phyloP scores from a whole-genome alignment of 2,888 invertebrate genomes.

The Willowsia nigromaculata region DNA sequence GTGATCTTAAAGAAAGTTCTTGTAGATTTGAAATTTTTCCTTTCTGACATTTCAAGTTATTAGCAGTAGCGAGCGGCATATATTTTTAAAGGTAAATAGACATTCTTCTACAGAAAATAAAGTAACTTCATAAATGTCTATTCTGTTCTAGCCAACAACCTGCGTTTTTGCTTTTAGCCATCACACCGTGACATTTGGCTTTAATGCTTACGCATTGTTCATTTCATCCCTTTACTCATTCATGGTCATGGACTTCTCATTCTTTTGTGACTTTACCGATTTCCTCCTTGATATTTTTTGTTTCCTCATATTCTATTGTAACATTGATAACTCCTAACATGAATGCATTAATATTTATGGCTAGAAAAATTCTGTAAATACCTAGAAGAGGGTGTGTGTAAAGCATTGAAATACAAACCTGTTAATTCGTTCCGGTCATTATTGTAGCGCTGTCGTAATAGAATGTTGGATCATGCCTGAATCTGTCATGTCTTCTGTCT shows the following conservation, averaged over 20 bases:
- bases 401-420: neutral
- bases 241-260: slow-evolving; percentile 52
- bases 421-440: slow-evolving; percentile 68
- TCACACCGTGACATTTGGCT: slow-evolving; percentile 40
- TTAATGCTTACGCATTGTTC: slow-evolving; percentile 1
- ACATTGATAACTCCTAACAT: neutral
- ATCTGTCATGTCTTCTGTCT: slow-evolving; percentile 52
- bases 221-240: neutral
- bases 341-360: neutral
- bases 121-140: too few species aligned
- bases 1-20: too few species aligned
- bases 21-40: too few species aligned
- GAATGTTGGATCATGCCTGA: slow-evolving; percentile 65
- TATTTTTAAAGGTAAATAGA: too few species aligned
- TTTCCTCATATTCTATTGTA: neutral
- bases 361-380: neutral
- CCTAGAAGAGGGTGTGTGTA: neutral
- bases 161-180: neutral
- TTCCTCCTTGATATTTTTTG: neutral
- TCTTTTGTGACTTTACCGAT: neutral
- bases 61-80: too few species aligned
- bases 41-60: too few species aligned
- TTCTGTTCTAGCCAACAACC: neutral
- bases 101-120: too few species aligned
- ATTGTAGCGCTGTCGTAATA: slow-evolving; percentile 39